A percentile compares a stretch with the other conserved stretches of the same genome.
Evolutionary conservation across 2,797 vertebrate genomes (phyloP).

Genomic region (Artibeus lituratus): DNA sequence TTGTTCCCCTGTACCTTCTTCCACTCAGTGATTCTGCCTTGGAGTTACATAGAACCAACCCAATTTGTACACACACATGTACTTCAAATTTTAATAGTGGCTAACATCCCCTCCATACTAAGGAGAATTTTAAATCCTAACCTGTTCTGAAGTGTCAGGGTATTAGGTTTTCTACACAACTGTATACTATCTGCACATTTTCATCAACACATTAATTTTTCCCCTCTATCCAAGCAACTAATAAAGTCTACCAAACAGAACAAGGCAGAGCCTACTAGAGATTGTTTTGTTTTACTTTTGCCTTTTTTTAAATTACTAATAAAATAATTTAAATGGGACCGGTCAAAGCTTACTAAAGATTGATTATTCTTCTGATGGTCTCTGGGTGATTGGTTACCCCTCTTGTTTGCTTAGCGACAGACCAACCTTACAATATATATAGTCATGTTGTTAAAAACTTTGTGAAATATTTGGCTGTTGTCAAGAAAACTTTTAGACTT

Average conservation of each 20-base stretch:
- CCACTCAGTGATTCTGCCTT: neutral
- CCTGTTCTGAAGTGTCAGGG: neutral
- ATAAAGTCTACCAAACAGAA: neutral
- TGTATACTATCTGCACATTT: neutral
- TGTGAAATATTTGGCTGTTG: constrained; percentile 22
- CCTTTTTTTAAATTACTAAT: neutral
- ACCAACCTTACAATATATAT: neutral
- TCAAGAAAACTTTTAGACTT: neutral
- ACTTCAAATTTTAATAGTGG: neutral
- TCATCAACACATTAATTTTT: neutral
- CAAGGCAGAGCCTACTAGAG: neutral
- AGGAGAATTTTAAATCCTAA: neutral
- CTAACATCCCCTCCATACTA: neutral
- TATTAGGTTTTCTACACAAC: neutral
- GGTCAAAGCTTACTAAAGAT: neutral
- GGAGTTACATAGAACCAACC: neutral
- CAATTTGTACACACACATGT: neutral
- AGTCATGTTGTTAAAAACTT: constrained; percentile 16
- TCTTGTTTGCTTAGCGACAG: constrained; percentile 23
- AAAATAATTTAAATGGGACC: constrained; percentile 1
- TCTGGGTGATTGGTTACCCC: neutral
- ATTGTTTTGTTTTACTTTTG: neutral
- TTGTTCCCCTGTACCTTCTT: neutral
- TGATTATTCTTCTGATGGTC: neutral
- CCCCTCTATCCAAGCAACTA: neutral